A percentile compares a stretch with the other conserved stretches of the same genome.
Evolutionary conservation across 1,140 invertebrate species (phyloP).

Genomic region (Nautilus pompilius): DNA sequence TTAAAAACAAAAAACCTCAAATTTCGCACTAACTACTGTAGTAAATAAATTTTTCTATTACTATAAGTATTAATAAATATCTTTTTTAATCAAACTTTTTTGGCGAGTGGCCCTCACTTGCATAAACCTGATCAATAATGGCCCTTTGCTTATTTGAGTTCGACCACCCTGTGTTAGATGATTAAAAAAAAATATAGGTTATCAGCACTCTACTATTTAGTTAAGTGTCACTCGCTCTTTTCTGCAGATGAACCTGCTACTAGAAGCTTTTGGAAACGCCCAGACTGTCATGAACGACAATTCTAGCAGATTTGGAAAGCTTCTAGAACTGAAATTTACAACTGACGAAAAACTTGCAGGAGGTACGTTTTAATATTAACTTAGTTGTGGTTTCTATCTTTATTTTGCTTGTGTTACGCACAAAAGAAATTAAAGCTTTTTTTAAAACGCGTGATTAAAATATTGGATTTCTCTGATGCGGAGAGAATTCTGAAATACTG

Average conservation of each 20-base stretch:
- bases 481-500: not conserved
- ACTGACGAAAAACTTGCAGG: slow-evolving; percentile 84
- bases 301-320: slow-evolving; percentile 93
- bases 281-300: slow-evolving; percentile 96
- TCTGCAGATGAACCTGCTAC: slow-evolving; percentile 79
- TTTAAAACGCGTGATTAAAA: not conserved
- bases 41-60: too few relatives aligned
- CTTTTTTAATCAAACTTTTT: not conserved
- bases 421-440: not conserved
- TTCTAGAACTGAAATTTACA: slow-evolving; percentile 70
- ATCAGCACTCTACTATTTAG: not conserved
- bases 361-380: slow-evolving; percentile 56
- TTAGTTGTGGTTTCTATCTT: not conserved
- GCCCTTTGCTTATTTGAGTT: too few relatives aligned
- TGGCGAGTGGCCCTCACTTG: not conserved
- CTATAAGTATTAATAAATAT: not conserved
- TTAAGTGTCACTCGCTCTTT: not conserved
- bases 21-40: too few relatives aligned
- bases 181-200: not conserved
- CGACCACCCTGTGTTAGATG: not conserved
- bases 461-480: not conserved
- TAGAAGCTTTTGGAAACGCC: slow-evolving; percentile 95
- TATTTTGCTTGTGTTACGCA: not conserved
- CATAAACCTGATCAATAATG: not conserved
- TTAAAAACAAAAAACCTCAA: too few relatives aligned